Evolutionary conservation across 37 sponge, comb jelly and placozoan genomes (phyloP).

Genomic region (Oscarella lobularis): DNA sequence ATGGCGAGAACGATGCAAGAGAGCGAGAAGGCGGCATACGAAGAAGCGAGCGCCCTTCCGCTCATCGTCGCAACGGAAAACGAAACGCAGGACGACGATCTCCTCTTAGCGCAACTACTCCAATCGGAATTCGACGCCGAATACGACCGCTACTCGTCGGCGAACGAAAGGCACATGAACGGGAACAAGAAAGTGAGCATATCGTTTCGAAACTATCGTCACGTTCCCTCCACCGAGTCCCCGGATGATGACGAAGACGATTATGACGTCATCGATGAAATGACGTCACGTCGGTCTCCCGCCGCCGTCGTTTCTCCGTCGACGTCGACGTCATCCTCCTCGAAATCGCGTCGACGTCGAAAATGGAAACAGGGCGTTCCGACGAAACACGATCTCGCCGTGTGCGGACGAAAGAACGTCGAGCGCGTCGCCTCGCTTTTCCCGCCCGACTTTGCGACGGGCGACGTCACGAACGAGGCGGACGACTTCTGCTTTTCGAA

Average conservation of each 20-base stretch:
- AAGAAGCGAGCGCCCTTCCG: neutral
- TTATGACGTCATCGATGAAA: conserved; percentile 12
- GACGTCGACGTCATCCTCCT: no score
- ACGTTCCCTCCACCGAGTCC: conserved; percentile 15
- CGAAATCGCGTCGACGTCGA: conserved; percentile 15
- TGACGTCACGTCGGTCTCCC: neutral
- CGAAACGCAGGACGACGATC: conserved; percentile 39
- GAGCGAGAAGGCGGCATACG: conserved; percentile 17
- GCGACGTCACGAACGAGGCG: conserved; percentile 42
- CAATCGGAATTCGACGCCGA: conserved; percentile 85
- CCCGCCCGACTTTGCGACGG: conserved; percentile 58
- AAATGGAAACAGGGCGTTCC: conserved; percentile 11
- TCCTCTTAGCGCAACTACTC: conserved; percentile 81
- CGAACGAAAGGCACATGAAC: conserved; percentile 73
- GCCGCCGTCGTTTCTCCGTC: no score
- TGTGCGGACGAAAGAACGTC: conserved; percentile 72
- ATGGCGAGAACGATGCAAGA: conserved; percentile 43
- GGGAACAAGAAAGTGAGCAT: conserved; percentile 52
- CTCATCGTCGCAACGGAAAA: neutral
- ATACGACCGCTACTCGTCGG: conserved; percentile 27
- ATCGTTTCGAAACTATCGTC: conserved; percentile 51
- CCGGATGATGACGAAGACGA: conserved; percentile 29
- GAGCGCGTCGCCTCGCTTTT: conserved; percentile 63
- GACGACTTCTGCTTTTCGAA: conserved; percentile 60
- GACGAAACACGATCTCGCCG: conserved; percentile 73